Evolutionary conservation across 2,888 invertebrate genomes (phyloP).

Genomic region (Harmothoe impar): DNA sequence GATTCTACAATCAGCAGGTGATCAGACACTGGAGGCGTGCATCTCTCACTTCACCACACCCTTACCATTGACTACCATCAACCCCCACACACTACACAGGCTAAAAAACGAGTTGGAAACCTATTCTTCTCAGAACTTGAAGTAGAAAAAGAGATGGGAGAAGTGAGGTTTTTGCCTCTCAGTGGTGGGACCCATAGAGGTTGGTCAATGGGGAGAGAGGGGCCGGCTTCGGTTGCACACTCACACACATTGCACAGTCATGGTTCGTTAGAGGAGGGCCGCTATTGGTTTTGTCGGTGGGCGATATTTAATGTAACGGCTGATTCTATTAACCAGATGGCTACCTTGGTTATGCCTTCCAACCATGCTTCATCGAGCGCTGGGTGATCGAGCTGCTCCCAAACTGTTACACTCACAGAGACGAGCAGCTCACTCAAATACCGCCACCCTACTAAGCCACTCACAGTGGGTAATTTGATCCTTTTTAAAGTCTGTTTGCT

Average conservation of each 20-base stretch:
- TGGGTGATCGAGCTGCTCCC: not conserved
- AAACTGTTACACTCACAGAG: slow-evolving; percentile 23
- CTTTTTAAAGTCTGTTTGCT: no score
- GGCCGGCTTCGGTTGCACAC: not conserved
- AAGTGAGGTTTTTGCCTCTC: slow-evolving; percentile 1
- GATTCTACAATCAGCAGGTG: slow-evolving; percentile 27
- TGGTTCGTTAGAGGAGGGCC: slow-evolving; percentile 32
- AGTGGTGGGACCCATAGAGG: not conserved
- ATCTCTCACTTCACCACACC: slow-evolving; percentile 20
- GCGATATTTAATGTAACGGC: slow-evolving; percentile 56
- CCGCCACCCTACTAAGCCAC: slow-evolving; percentile 15
- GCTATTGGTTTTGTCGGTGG: slow-evolving; percentile 42
- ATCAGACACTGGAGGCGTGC: slow-evolving; percentile 25
- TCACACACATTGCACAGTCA: slow-evolving; percentile 29
- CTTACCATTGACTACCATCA: not conserved
- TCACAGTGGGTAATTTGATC: not conserved
- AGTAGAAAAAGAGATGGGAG: slow-evolving; percentile 18
- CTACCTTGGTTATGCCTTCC: slow-evolving; percentile 39
- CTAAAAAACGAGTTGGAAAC: not conserved
- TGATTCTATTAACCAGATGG: slow-evolving; percentile 55
- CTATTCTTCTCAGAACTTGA: not conserved
- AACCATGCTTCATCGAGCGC: slow-evolving; percentile 13
- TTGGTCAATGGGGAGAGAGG: slow-evolving; percentile 33
- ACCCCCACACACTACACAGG: not conserved
- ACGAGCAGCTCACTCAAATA: not conserved